A percentile compares a stretch with the other conserved stretches of the same genome.
These are phyloP conservation scores for Apaloderma vittatum DNA, from an alignment of 2,113 vertebrate species.

Conservation along the genomic window DNA sequence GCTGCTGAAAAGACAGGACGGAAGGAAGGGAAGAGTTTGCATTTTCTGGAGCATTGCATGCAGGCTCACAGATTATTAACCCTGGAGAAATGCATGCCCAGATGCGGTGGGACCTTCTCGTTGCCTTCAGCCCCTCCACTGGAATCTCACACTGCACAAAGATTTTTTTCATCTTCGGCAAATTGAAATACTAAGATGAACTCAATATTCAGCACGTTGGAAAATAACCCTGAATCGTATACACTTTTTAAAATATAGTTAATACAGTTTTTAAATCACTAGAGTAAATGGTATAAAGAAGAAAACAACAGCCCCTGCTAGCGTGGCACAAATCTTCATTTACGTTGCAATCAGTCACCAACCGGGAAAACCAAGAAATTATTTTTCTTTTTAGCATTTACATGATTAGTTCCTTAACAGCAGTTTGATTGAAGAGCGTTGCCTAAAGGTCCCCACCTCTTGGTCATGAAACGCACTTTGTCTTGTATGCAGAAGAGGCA, in stretches of 20 bases:
- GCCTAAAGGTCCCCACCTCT: constrained; percentile 58
- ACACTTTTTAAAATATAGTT: not conserved
- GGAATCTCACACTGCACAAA: not conserved
- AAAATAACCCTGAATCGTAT: not conserved
- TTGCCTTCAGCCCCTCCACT: too few species aligned
- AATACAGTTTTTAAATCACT: not conserved
- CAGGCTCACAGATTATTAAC: not conserved
- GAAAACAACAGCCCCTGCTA: not conserved
- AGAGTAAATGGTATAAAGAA: not conserved
- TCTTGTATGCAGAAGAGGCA: not conserved
- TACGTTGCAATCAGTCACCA: constrained; percentile 22
- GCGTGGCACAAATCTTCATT: not conserved
- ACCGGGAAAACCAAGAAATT: not conserved
- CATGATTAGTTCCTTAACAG: constrained; percentile 66
- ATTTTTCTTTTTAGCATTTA: not conserved
- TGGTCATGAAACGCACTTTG: constrained; percentile 62
- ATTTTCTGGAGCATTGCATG: not conserved
- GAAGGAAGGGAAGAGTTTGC: not conserved
- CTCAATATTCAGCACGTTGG: not conserved
- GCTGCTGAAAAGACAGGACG: not conserved
- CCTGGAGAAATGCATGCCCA: not conserved
- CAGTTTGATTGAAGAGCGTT: constrained; percentile 66
- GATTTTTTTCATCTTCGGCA: not conserved
- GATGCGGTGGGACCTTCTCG: accelerated
- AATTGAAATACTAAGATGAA: not conserved